A percentile compares a stretch with the other conserved stretches of the same genome.
These are phyloP conservation scores for Orthosia incerta DNA, from an alignment of 2,888 invertebrate species.

Conservation along the genomic window DNA sequence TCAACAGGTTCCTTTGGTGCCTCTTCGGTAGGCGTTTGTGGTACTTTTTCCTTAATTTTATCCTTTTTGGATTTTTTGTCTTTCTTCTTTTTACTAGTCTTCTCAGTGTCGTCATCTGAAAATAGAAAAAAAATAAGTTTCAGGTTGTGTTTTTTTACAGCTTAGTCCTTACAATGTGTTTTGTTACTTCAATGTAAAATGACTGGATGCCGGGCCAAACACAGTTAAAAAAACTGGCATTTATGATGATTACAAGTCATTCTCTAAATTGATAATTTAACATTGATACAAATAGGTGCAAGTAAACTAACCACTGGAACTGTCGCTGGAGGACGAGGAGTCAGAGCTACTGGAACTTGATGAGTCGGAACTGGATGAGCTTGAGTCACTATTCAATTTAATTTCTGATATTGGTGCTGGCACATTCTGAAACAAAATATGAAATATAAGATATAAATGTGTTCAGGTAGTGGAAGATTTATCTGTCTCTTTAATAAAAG, in stretches of 20 bases:
- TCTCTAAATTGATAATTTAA: not conserved
- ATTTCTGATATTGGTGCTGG: conserved; percentile 83
- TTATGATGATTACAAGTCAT: no score
- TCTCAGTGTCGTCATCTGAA: conserved; percentile 76
- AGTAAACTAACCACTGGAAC: conserved; percentile 78
- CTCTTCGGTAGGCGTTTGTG: conserved; percentile 70
- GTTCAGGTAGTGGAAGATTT: not conserved
- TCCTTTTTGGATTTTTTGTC: conserved; percentile 76
- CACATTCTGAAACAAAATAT: conserved; percentile 77
- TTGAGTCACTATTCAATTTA: conserved; percentile 81
- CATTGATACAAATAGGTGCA: not conserved
- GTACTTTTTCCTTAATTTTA: conserved; percentile 71
- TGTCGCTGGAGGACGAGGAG: conserved; percentile 82
- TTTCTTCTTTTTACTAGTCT: conserved; percentile 73
- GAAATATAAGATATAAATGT: not conserved
- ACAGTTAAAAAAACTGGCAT: no score
- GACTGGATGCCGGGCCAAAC: no score
- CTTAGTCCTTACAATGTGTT: no score
- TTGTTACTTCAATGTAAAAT: no score
- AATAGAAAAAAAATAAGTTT: not conserved
- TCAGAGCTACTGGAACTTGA: conserved; percentile 78
- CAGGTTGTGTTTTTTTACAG: not conserved
- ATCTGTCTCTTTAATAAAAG: not conserved
- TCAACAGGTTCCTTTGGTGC: conserved; percentile 74
- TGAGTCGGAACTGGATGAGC: conserved; percentile 82